Evolutionary conservation across 2,888 invertebrate genomes (phyloP).

Genomic region (Microctonus aethiopoides): DNA sequence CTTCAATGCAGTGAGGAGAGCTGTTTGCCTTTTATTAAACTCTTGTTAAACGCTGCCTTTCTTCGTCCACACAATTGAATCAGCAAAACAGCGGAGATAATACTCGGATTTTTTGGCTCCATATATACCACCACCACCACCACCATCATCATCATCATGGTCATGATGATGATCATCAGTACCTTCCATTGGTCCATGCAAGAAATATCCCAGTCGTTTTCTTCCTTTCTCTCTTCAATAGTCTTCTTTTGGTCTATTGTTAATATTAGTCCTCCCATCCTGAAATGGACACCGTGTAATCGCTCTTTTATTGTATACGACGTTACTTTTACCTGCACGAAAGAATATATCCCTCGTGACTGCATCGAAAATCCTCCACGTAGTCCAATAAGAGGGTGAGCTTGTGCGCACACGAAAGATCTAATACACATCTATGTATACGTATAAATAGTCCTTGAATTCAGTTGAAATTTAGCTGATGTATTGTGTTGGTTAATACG

Average conservation of each 20-base stretch:
- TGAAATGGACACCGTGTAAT: constrained; percentile 65
- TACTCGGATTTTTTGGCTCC: constrained; percentile 49
- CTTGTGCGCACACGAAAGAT: not conserved
- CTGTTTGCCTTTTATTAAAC: constrained; percentile 68
- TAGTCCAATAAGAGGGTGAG: constrained; percentile 3
- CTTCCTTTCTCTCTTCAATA: constrained; percentile 23
- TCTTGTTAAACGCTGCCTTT: constrained; percentile 66
- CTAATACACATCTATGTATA: not conserved
- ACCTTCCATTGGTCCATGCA: constrained; percentile 1
- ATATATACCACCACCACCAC: constrained; percentile 6
- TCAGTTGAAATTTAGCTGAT: not conserved
- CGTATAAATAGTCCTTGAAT: constrained; percentile 18
- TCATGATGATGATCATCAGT: not conserved
- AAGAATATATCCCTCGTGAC: constrained; percentile 30
- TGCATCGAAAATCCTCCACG: constrained; percentile 20
- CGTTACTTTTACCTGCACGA: constrained; percentile 33
- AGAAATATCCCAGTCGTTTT: constrained; percentile 25
- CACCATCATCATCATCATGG: not conserved
- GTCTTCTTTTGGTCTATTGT: constrained; percentile 24
- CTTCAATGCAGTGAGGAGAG: constrained; percentile 35
- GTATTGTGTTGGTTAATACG: constrained; percentile 28
- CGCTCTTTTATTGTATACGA: constrained; percentile 53
- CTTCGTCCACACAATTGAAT: constrained; percentile 66
- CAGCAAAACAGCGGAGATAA: constrained; percentile 66
- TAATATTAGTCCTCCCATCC: constrained; percentile 40